phyloP scores from a whole-genome alignment of 2,113 vertebrate genomes.

The Syrrhaptes paradoxus region DNA sequence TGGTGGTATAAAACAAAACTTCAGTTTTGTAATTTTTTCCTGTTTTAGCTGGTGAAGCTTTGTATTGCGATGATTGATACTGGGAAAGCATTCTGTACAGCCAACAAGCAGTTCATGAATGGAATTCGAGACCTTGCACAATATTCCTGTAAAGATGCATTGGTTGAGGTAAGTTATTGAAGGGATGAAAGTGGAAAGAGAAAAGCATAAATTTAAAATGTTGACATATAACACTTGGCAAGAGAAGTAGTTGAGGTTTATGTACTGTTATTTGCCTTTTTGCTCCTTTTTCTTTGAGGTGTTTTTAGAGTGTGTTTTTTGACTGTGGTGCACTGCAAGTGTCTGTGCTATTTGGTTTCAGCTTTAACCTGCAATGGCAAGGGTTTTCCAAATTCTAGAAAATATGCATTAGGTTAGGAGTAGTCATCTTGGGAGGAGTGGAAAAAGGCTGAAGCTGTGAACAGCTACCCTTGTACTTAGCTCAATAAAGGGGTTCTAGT shows the following conservation, averaged over 20 bases:
- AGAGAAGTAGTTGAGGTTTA: not conserved
- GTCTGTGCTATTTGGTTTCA: not conserved
- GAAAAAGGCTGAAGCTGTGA: not conserved
- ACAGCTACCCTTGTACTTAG: not conserved
- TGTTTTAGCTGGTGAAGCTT: slow-evolving; percentile 91
- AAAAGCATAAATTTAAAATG: not conserved
- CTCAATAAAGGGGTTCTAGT: not conserved
- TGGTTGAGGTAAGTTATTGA: slow-evolving; percentile 88
- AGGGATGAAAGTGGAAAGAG: not conserved
- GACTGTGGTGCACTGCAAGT: not conserved
- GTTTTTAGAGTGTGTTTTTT: not conserved
- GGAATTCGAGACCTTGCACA: slow-evolving; percentile 95
- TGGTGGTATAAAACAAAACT: not conserved
- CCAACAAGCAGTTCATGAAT: slow-evolving; percentile 96
- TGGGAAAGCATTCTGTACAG: slow-evolving; percentile 93
- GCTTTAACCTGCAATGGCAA: not conserved
- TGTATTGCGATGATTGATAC: slow-evolving; percentile 98
- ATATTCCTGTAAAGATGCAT: slow-evolving; percentile 90
- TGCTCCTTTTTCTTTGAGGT: not conserved
- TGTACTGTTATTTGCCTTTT: not conserved
- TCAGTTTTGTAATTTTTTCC: not conserved
- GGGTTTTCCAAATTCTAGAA: not conserved
- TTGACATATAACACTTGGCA: not conserved
- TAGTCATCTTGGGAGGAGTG: not conserved
- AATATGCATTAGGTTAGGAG: not conserved